Base-by-base conservation (phyloP, 2,113 vertebrate species). In the Phoxinus phoxinus region DNA sequence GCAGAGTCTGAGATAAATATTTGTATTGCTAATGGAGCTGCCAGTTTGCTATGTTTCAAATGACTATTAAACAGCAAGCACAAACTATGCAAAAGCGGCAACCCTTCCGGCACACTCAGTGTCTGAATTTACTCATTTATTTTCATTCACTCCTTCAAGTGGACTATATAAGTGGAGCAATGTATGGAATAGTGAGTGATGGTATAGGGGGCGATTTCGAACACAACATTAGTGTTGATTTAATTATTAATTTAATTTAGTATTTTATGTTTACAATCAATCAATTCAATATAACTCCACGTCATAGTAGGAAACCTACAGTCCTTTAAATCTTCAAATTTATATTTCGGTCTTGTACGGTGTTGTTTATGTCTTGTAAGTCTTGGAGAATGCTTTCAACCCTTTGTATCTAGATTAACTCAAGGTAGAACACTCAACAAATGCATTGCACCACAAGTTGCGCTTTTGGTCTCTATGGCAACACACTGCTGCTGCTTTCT, bases 401-500 rank as follows among this genome's bases (percentile, higher is more conserved):
- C 58, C 30, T 48, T 23, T 63, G 58, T 46, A 63, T 65, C 23
- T 15, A 82, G 2, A 51, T 79, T 41, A 53, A 67, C 58, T 59
- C 21, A 35, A 65, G 58, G 59, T 65, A 46, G 9, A 48, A 69
- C 5, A 27, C 25, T 23, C 17, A 82, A 69, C 30, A 58, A 71
- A 58, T 8, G 48, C 65, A 56, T 53, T 51, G 63, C 46, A 35
- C 27, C 80, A 67, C 80, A 82, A 63, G 15, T 63, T 63, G 58
- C 3, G 19, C 44, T 59, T 71, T 72, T 53, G 65, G 81, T 83
- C 65, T 53, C 81, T 58, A 83, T 83, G 81, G 81, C 30, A 83
- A 83, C 81, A 72, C 56, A 83, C 80, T 51, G 30, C 81, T 11
- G 67, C 30, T 83, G 48, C 41, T 32, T 53, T 83, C 67, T 83